Evolutionary conservation across 2,113 vertebrate species (phyloP), one percentile per base, ranked within the genome.

Genomic region (Campylomormyrus numenius): DNA sequence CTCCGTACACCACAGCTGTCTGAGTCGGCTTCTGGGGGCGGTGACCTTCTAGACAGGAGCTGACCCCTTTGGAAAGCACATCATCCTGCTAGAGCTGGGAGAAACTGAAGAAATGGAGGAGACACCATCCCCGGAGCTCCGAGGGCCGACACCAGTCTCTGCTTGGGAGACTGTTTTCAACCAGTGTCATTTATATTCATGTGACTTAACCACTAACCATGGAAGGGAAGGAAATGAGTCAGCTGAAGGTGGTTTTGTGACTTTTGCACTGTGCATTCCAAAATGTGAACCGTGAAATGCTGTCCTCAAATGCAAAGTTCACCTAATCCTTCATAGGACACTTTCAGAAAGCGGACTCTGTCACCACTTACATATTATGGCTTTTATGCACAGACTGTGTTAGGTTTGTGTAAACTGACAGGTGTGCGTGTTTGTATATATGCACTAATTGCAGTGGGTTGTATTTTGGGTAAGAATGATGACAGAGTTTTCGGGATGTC

Each of bases 221-320:
- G 88, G 89, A 39, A 88, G 88, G 83, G 92, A 92, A 93, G 90
- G 91, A 93, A 87, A 56, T 42, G 27, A 89, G 85, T 46, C 53
- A 77, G 48, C 87, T n/a, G 39, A 46, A 46, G 88, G 48, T 46
- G 1, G 88, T 83, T 93, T 94, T 95, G 90, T 80, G 84, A 48
- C 21, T 80, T 39, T 90, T 90, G 94, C 93, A 93, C 93, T 93
- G 91, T 88, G 88, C 52, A 89, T 90, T 93, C 88, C 90, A 85
- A 85, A 91, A 92, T 91, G 92, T 93, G 92, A 93, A 92, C 90
- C 80, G 88, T 45, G 45, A 58, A 84, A 58, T 53, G 27, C n/a
- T 49, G 21, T 84, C 89, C 35, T 45, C 10, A 56, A 50, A 58
- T 5, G 52, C n/a, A 17, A 62, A 53, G 19, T 48, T 88, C 46